Evolutionary conservation across 2,888 invertebrate genomes (phyloP), one percentile per base, ranked within the genome.

Genomic region (Lycaena phlaeas): DNA sequence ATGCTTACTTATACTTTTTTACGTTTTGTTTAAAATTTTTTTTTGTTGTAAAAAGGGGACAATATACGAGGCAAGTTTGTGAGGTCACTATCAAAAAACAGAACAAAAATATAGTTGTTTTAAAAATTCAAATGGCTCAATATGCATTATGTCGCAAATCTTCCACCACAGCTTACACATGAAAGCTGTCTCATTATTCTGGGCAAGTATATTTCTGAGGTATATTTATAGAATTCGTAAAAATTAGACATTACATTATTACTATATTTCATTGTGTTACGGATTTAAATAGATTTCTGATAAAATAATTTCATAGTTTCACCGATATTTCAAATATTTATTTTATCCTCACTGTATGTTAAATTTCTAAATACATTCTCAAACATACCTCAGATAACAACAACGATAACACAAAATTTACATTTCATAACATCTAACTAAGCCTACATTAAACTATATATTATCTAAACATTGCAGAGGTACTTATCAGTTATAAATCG

Each of bases 141-240:
- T 27, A 27, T 5, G 27, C 12, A 12, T 27, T 12, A 12, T 12
- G 27, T 27, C 42, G 42, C 49, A 59, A 56, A 53, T 53, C 53
- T 56, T 54, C 42, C 14, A 38, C 45, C 46, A 46, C 49, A 48
- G 49, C 18, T 18, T 54, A 45, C 42, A 27, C 42, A 41, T 40
- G 41, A 43, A 41, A 48, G 41, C 42, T 28, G 14, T 41, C 25
- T 30, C 39, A 43, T 4, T 14, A 9, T 22, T 22, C 37, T 9
- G 34, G 48, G 48, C 48, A 48, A 51, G 45, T 48, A 44, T 36
- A 43, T 37, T 37, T 40, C 50, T 48, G 49, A 49, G 43, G 27
- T 41, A 9, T 22, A 42, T 38, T 41, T 31, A 37, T 30, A 37
- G 27, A 43, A 22, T n/a, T n/a, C n/a, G n/a, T n/a, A n/a, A n/a